phyloP scores from a whole-genome alignment of 2,797 vertebrate species.

The Brotula barbata region DNA sequence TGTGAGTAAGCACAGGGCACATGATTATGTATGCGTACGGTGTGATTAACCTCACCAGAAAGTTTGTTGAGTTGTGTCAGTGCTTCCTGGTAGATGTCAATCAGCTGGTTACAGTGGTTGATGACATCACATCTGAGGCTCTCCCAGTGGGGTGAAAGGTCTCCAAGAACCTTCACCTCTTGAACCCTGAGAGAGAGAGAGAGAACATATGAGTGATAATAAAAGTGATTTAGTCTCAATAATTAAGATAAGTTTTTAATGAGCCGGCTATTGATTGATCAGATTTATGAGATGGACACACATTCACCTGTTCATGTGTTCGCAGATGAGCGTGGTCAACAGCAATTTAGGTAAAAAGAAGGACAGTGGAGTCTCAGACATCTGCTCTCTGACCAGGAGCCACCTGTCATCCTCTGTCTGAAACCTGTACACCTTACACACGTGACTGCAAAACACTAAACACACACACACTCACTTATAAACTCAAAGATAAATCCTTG shows the following conservation, averaged over 20 bases:
- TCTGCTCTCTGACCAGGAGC: conserved; percentile 88
- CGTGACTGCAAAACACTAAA: conserved; percentile 82
- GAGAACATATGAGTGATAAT: conserved; percentile 16
- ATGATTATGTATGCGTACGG: too few relatives aligned
- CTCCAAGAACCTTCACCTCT: conserved; percentile 86
- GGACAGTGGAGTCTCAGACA: conserved; percentile 88
- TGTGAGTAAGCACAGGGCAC: too few relatives aligned
- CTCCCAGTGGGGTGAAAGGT: conserved; percentile 92
- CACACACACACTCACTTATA: conserved; percentile 42
- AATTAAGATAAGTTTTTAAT: too few relatives aligned
- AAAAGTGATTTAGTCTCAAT: too few relatives aligned
- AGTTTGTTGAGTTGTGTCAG: conserved; percentile 79
- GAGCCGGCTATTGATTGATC: too few relatives aligned
- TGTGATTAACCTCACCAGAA: conserved; percentile 49
- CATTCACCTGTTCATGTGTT: conserved; percentile 83
- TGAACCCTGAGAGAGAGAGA: conserved; percentile 78
- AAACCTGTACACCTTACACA: conserved; percentile 88
- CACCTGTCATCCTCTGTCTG: conserved; percentile 86
- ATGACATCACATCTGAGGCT: conserved; percentile 87
- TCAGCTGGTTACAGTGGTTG: conserved; percentile 85
- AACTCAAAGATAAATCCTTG: too few relatives aligned
- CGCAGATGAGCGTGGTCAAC: conserved; percentile 81
- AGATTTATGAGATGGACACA: too few relatives aligned
- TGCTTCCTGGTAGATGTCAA: conserved; percentile 86
- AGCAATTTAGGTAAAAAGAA: conserved; percentile 88